Percentiles rank a stretch among this genome's conserved stretches.
Evolutionary conservation across 2,797 vertebrate genomes (phyloP).

Genomic region (Meda fulgida): DNA sequence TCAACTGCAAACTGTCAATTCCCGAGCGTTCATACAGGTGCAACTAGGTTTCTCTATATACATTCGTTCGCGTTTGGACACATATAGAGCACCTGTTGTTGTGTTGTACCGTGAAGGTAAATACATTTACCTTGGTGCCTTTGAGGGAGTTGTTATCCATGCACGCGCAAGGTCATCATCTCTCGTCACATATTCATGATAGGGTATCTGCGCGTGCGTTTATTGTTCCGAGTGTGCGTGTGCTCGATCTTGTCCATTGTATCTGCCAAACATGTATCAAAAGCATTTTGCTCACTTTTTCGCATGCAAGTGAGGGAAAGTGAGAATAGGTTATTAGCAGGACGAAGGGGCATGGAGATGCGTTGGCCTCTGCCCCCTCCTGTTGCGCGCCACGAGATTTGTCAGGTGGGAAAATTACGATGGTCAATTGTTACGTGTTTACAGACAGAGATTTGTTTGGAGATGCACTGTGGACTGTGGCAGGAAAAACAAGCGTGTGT

Average conservation of each 20-base stretch:
- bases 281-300: constrained; percentile 14
- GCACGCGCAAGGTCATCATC: constrained; percentile 49
- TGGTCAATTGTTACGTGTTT: background rate
- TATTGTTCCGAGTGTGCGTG: constrained; percentile 1
- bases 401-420: constrained; percentile 28
- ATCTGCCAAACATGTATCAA: background rate
- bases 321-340: background rate
- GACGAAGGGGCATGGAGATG: background rate
- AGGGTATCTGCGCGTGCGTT: constrained; percentile 32
- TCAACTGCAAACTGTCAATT: constrained; percentile 6
- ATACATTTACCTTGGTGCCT: constrained; percentile 8
- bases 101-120: background rate
- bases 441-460: too few relatives aligned
- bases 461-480: background rate
- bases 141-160: constrained; percentile 30
- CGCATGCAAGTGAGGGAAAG: background rate
- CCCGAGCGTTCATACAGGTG: constrained; percentile 34
- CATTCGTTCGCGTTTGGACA: background rate
- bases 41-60: constrained; percentile 3
- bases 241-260: background rate
- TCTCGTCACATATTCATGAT: constrained; percentile 31
- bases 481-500: background rate
- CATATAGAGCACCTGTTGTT: constrained; percentile 33
- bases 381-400: constrained; percentile 34
- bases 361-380: constrained; percentile 45